Conservation (phyloP, 2,113 vertebrate genomes). For the Todiramphus saurophagus region DNA sequence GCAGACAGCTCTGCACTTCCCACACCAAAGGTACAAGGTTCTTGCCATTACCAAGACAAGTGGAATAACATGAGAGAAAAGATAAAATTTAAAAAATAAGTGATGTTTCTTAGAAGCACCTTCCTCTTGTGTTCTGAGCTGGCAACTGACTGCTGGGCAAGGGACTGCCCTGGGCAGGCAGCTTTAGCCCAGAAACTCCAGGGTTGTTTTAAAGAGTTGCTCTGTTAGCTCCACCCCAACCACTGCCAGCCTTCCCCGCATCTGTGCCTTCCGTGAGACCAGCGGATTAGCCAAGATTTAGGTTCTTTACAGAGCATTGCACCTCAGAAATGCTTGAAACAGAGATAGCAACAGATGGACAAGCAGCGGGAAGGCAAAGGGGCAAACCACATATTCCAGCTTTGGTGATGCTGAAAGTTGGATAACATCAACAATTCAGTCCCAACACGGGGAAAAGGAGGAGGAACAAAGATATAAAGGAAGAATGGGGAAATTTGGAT, state of each 20-base stretch:
- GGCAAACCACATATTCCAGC: background rate
- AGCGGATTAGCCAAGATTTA: background rate
- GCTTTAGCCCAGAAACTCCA: background rate
- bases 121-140: background rate
- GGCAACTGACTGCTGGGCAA: background rate
- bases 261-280: background rate
- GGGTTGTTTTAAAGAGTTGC: background rate
- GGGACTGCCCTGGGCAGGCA: background rate
- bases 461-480: background rate
- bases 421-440: background rate
- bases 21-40: background rate
- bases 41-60: background rate
- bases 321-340: background rate
- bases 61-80: background rate
- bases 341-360: background rate
- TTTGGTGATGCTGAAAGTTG: background rate
- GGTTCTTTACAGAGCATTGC: background rate
- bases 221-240: background rate
- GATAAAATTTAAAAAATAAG: background rate
- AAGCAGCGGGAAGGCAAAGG: background rate
- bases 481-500: background rate
- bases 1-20: background rate
- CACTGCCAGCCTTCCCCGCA: background rate
- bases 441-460: background rate
- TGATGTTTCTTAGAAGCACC: background rate